Evolutionary conservation across 2,113 vertebrate species (phyloP).

Genomic region (cat (Felis catus)): DNA sequence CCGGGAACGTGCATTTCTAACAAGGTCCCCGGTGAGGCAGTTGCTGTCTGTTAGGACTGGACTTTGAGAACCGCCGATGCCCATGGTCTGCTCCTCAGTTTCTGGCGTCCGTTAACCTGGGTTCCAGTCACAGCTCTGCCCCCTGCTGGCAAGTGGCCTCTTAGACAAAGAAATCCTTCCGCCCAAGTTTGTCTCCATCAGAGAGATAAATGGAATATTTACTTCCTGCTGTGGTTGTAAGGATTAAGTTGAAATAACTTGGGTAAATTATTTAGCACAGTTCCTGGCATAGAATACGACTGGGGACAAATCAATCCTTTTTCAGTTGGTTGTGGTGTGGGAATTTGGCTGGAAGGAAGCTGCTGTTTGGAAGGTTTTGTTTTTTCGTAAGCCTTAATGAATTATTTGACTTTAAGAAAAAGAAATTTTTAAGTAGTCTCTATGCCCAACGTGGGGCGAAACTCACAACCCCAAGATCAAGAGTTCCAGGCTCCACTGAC

Average conservation of each 20-base stretch:
- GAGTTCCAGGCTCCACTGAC: background rate
- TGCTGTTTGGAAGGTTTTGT: background rate
- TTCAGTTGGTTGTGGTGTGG: background rate
- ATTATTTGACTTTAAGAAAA: background rate
- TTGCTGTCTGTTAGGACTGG: background rate
- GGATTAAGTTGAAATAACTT: background rate
- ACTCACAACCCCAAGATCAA: background rate
- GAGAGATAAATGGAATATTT: background rate
- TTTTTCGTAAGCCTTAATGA: background rate
- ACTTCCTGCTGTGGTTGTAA: background rate
- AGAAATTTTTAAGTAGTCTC: background rate
- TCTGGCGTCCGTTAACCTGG: rapidly evolving
- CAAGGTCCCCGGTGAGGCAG: background rate
- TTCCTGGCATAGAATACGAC: background rate
- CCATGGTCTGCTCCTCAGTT: rapidly evolving
- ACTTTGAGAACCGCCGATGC: background rate
- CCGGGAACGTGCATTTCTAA: background rate
- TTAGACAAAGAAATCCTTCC: background rate
- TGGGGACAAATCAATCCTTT: background rate
- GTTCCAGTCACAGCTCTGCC: background rate
- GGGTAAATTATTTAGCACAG: background rate
- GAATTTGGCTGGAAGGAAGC: background rate
- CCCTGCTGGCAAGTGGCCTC: conserved; percentile 13
- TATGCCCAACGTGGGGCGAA: background rate
- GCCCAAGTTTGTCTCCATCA: background rate